A percentile compares a stretch with the other conserved stretches of the same genome.
These are phyloP conservation scores for Columba guinea DNA, from an alignment of 2,797 vertebrate genomes.

Conservation along the genomic window DNA sequence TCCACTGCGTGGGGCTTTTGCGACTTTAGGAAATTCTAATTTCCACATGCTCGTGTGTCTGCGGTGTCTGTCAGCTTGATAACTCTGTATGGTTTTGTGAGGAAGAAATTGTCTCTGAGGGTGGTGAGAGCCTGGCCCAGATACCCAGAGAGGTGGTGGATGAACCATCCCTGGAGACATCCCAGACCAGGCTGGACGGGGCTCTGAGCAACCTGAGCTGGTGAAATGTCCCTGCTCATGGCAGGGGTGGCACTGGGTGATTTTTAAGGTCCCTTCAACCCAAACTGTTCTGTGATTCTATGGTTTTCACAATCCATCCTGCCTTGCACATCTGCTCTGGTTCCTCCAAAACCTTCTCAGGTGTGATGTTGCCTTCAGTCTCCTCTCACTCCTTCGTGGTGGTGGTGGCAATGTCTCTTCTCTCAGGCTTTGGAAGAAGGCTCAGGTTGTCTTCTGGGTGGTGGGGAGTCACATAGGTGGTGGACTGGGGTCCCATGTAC, in stretches of 20 bases:
- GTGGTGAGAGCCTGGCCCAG: no score
- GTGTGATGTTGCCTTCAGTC: neutral
- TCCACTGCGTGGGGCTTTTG: rapidly evolving
- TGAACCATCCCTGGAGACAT: no score
- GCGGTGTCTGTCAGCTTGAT: neutral
- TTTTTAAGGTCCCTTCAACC: no score
- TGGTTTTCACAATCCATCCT: neutral
- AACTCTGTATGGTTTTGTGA: rapidly evolving
- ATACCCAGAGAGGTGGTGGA: no score
- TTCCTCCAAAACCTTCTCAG: neutral
- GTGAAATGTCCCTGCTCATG: no score
- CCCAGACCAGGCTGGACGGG: no score
- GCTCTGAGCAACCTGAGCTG: no score
- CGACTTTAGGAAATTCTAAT: rapidly evolving
- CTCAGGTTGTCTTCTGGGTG: neutral
- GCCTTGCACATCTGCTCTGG: neutral
- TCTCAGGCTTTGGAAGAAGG: neutral
- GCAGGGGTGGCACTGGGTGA: no score
- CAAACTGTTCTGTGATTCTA: no score
- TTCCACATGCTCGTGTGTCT: neutral
- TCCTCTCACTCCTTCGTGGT: neutral
- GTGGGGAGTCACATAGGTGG: neutral
- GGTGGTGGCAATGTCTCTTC: no score
- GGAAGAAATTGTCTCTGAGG: no score
- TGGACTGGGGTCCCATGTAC: neutral